Evolutionary conservation across 1,140 invertebrate genomes (phyloP), one percentile per base, ranked within the genome.

Genomic region (Drosophila ficusphila): DNA sequence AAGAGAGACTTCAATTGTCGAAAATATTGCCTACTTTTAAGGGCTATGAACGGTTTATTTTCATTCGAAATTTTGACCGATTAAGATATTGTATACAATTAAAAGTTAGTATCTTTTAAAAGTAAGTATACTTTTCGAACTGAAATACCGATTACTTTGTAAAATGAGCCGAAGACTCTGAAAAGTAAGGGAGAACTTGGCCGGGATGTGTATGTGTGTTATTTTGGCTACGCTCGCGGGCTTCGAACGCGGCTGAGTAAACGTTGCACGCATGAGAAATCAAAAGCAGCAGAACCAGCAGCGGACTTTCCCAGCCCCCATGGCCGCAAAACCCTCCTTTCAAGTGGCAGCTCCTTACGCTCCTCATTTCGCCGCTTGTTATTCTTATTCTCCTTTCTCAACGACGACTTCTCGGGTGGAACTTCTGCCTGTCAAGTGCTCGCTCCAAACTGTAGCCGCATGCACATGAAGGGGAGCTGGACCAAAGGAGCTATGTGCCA

Each of bases 211-310:
- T 49, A 29, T 19, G 33, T 54, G 51, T 42, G 41, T 54, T 58
- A 85, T 85, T 83, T 83, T 54, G 75, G 54, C 54, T 56, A 72
- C n/a, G 68, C 76, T 57, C 29, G 51, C 39, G 64, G 44, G 52
- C 29, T 64, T 31, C 33, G 21, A 57, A 51, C 14, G 51, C 57
- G 76, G 67, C 81, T 85, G 81, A 69, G 77, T 77, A 88, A 82
- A 82, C 60, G 64, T 51, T 47, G 69, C 69, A 86, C 74, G 82
- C 77, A 82, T 86, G 82, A 86, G 64, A 75, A 86, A 88, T 86
- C 82, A 86, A 78, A 86, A 81, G 73, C 54, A 69, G 41, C 54
- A 82, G 41, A 57, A 64, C 56, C 21, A 41, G 18, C 21, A 25
- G 12, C 34, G 46, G 56, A 60, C 56, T 21, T n/a, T 5, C 21